phyloP scores from a whole-genome alignment of 2,888 invertebrate species.

The Spilosoma lubricipeda region DNA sequence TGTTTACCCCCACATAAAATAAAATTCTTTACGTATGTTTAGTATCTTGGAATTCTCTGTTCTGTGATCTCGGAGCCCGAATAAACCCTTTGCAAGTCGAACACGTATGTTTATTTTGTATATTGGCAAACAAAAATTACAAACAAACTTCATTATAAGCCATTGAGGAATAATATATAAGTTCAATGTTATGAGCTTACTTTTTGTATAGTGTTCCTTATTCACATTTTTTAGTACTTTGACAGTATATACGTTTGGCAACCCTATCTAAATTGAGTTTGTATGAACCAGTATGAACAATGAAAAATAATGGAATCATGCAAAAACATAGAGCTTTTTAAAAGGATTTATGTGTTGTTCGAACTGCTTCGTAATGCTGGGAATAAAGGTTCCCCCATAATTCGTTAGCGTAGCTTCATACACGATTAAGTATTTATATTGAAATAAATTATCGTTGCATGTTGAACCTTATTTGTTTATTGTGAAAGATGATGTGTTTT shows the following conservation, averaged over 20 bases:
- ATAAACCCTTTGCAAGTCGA: neutral
- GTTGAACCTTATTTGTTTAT: neutral
- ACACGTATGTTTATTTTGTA: neutral
- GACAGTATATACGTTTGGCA: conserved; percentile 22
- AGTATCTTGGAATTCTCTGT: too few species aligned
- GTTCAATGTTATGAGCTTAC: too few species aligned
- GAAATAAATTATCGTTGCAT: conserved; percentile 2
- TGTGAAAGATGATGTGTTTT: neutral
- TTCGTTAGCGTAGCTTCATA: conserved; percentile 5
- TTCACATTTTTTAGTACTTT: neutral
- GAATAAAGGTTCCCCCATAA: conserved; percentile 32
- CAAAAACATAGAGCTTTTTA: conserved; percentile 28
- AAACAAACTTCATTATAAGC: neutral
- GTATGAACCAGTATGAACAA: conserved; percentile 35
- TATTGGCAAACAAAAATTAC: neutral
- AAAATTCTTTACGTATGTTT: neutral
- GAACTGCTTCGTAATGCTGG: conserved; percentile 35
- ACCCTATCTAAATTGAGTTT: conserved; percentile 33
- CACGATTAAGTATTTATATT: neutral
- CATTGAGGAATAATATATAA: too few species aligned
- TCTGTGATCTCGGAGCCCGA: neutral
- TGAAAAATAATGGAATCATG: conserved; percentile 34
- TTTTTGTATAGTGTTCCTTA: neutral
- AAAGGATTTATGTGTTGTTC: conserved; percentile 39
- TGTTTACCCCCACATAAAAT: neutral